Evolutionary conservation across 2,113 vertebrate species (phyloP).

Genomic region (Pampusana beccarii): DNA sequence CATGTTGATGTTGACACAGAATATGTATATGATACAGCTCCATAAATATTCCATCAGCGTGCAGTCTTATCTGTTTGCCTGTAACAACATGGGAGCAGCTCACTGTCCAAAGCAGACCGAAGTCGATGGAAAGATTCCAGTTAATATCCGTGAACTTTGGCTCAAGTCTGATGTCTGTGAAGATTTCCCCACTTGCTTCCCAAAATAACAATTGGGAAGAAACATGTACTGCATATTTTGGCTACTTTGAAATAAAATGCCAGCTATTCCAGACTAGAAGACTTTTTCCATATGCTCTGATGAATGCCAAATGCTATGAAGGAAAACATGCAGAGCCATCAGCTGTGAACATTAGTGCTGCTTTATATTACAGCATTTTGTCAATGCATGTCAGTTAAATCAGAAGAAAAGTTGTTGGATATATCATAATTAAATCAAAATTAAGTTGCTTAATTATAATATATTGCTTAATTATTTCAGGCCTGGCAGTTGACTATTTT

Average conservation of each 20-base stretch:
- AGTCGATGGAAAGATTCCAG: background rate
- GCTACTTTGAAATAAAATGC: background rate
- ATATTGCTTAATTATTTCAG: conserved; percentile 57
- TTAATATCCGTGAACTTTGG: background rate
- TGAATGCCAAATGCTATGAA: conserved; percentile 6
- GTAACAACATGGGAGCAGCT: background rate
- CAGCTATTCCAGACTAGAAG: conserved; percentile 32
- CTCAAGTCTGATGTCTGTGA: background rate
- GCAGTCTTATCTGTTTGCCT: background rate
- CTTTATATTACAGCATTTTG: conserved; percentile 37
- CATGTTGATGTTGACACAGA: conserved; percentile 15
- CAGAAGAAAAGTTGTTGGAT: conserved; percentile 41
- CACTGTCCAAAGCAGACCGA: background rate
- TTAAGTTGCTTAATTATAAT: conserved; percentile 55
- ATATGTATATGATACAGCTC: background rate
- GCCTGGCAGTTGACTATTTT: conserved; percentile 39
- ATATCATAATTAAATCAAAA: conserved; percentile 57
- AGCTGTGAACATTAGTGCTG: conserved; percentile 12
- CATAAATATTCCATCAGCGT: conserved; percentile 37
- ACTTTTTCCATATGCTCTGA: conserved; percentile 33
- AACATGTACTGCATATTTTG: background rate
- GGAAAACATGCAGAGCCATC: conserved; percentile 1
- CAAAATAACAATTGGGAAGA: background rate
- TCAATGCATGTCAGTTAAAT: conserved; percentile 63
- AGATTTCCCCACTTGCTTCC: background rate